Base-by-base conservation (phyloP, 1,140 invertebrate species). In the Lucilia sericata region DNA sequence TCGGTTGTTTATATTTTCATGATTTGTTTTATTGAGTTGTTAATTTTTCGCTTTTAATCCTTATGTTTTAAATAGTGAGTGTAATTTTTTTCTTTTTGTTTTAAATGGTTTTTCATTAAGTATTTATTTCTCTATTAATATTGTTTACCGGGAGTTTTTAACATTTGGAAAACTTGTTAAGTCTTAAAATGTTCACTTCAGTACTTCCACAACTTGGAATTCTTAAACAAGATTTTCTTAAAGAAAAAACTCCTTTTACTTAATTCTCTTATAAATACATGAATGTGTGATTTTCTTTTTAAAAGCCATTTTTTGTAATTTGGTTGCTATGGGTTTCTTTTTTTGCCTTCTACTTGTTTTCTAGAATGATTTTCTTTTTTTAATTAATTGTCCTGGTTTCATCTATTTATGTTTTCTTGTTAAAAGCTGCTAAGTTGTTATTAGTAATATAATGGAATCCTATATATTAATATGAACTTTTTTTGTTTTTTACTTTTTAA, bases 391-490 rank as follows among this genome's bases (percentile, higher is more conserved):
- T 34, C 75, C 34, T n/a, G 8, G 75, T 78, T 78, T 42, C 74
- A 2, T 30, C 30, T 51, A 49, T 51, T 80, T 30, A 30, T 30
- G 3, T 30, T 30, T 30, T 30, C 3, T 30, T 30, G n/a, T 80
- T 80, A 80, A 80, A 80, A 80, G 76, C 76, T 25, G 76, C 76
- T 80, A 80, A 80, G 19, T 83, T 74, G 30, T 34, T 82, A 88
- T 30, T 47, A 25, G 12, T 80, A 36, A 21, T 80, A 17, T 47
- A 78, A 42, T 88, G 65, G 65, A 70, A 70, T 70, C 19, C 19
- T 89, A 88, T 88, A 89, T 78, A 42, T 80, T 51, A 49, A 80
- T 80, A 42, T 80, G 76, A 80, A 51, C 88, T 87, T 88, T 89
- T 82, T 82, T 85, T 74, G 36, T 65, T n/a, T 85, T 85, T 42